Evolutionary conservation across 2,113 vertebrate species (phyloP), one percentile per base, ranked within the genome.

Genomic region (Gavialis gangeticus): DNA sequence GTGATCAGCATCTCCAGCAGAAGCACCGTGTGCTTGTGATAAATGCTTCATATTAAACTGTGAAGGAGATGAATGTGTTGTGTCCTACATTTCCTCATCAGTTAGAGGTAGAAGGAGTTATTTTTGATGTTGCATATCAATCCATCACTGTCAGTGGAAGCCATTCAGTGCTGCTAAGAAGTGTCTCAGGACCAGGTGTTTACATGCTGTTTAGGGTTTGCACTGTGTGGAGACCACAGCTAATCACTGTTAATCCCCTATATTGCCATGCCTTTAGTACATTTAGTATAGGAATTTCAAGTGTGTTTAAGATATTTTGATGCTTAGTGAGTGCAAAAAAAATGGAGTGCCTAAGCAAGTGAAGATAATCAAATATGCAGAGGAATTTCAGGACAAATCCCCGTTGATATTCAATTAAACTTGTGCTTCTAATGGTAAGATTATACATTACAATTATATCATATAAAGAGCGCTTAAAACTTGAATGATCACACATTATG

Each of bases 51-150:
- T 94, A 87, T 77, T 1, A 0, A 37, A 69, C 15, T 21, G 75
- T 6, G 34, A 69, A 84, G 86, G 82, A 92, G 92, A 75, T 91
- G 2, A 91, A 92, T 91, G 79, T 2, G 0, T 27, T 84, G 13
- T 89, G 84, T 28, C 4, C 56, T 75, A 58, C 2, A 0, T 22
- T 82, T 77, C 55, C 87, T 93, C 93, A 94, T 92, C 91, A 75
- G 78, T 75, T 75, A n/a, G 80, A 54, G 85, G 90, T 92, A 96
- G 95, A 90, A 91, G 76, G 69, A 91, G 55, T 46, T 46, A 87
- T 25, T 81, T 57, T 69, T 82, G 30, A 19, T 82, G 12, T 79
- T 79, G 85, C 84, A 82, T 79, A 81, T 59, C 79, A 77, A 73
- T 12, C 82, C 89, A 69, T 87, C 1, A 2, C 76, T 89, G 80